These are phyloP conservation scores for Hypena proboscidalis DNA, from an alignment of 2,888 invertebrate genomes.

Conservation along the genomic window DNA sequence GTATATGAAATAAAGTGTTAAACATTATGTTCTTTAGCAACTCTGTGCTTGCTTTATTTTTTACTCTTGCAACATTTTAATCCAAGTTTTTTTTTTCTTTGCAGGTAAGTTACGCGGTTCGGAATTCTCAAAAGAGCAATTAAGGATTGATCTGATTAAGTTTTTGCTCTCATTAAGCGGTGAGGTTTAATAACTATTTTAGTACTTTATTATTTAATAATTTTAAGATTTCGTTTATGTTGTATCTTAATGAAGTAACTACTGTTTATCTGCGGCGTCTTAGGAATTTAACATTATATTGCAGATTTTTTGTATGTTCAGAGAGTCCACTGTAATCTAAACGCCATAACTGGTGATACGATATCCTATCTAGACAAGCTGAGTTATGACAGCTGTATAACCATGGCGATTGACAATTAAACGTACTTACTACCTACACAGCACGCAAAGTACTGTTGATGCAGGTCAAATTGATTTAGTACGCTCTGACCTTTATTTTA, in stretches of 20 bases:
- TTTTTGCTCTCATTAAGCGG: slow-evolving; percentile 30
- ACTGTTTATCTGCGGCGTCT: too few relatives aligned
- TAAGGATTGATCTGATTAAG: slow-evolving; percentile 32
- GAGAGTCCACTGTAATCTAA: too few relatives aligned
- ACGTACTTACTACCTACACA: too few relatives aligned
- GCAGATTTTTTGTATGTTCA: too few relatives aligned
- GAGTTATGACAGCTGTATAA: too few relatives aligned
- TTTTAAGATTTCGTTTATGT: neutral
- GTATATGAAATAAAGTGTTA: slow-evolving; percentile 15
- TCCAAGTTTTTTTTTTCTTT: slow-evolving; percentile 52
- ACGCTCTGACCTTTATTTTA: slow-evolving; percentile 13
- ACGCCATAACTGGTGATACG: too few relatives aligned
- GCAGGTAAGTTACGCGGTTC: slow-evolving; percentile 56
- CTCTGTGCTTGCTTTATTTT: slow-evolving; percentile 13
- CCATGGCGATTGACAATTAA: too few relatives aligned
- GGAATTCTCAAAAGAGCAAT: slow-evolving; percentile 30
- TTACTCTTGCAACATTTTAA: slow-evolving; percentile 42
- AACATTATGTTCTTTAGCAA: slow-evolving; percentile 6
- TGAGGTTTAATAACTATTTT: slow-evolving; percentile 33
- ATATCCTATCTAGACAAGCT: too few relatives aligned
- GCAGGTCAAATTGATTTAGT: neutral
- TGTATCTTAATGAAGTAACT: slow-evolving; percentile 12
- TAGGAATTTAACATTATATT: neutral
- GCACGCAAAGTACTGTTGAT: too few relatives aligned
- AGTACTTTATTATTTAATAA: slow-evolving; percentile 1